Percentiles rank a stretch among this genome's conserved stretches.
phyloP scores from a whole-genome alignment of 2,113 vertebrate species.

The Neolamprologus modestus region DNA sequence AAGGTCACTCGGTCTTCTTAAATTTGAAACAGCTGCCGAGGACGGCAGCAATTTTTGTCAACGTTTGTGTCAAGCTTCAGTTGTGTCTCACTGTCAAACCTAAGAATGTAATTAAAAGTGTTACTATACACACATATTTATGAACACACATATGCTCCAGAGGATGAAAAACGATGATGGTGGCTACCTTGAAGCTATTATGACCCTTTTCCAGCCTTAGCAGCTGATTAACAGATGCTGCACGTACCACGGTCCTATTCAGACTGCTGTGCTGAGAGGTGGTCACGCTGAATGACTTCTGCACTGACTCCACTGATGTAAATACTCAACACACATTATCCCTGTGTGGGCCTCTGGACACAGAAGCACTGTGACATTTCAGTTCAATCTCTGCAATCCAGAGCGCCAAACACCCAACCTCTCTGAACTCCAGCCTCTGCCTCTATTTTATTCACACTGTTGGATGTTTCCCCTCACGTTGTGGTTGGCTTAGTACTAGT shows the following conservation, averaged over 20 bases:
- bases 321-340: slow-evolving; percentile 21
- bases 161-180: neutral
- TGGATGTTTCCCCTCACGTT: neutral
- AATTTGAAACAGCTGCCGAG: neutral
- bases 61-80: neutral
- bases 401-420: neutral
- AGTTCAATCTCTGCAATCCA: neutral
- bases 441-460: neutral
- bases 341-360: slow-evolving; percentile 1
- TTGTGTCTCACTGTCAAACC: neutral
- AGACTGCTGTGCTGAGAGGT: slow-evolving; percentile 13
- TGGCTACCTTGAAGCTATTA: neutral
- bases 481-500: neutral
- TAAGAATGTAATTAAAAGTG: neutral
- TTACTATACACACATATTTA: neutral
- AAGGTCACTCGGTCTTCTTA: neutral
- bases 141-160: neutral
- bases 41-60: neutral
- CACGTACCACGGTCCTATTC: neutral
- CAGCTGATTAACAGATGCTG: neutral
- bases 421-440: neutral
- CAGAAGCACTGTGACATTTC: slow-evolving; percentile 29
- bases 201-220: neutral
- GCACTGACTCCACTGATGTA: slow-evolving; percentile 35
- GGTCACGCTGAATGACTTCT: slow-evolving; percentile 2